phyloP scores from a whole-genome alignment of 2,797 vertebrate species.

The Muraenolepis orangiensis region DNA sequence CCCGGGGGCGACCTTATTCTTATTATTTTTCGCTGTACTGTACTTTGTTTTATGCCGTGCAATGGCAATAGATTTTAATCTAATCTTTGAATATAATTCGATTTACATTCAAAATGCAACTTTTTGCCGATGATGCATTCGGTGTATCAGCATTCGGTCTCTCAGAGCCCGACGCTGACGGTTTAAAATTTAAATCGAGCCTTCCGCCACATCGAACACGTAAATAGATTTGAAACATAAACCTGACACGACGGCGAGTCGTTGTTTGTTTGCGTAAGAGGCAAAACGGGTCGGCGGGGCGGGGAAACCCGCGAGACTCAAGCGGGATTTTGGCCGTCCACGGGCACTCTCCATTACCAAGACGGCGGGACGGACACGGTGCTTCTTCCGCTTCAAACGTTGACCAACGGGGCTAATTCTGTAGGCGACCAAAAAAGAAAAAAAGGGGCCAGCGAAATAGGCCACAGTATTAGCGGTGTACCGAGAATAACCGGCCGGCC shows the following conservation, averaged over 20 bases:
- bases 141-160: not conserved
- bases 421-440: conserved; percentile 35
- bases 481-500: conserved; percentile 21
- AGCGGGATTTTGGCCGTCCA: not conserved
- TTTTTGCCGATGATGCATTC: too few relatives aligned
- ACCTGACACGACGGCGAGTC: not conserved
- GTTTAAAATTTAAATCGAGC: not conserved
- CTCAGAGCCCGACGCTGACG: not conserved
- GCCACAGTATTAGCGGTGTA: conserved; percentile 15
- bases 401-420: conserved; percentile 47
- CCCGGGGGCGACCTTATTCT: not conserved
- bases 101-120: too few relatives aligned
- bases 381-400: conserved; percentile 52
- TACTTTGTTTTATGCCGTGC: too few relatives aligned
- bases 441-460: conserved; percentile 46
- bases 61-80: too few relatives aligned
- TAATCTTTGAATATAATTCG: too few relatives aligned
- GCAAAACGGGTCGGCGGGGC: too few relatives aligned
- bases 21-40: too few relatives aligned
- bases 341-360: conserved; percentile 43
- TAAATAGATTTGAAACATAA: not conserved
- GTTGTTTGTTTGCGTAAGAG: not conserved
- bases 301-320: not conserved
- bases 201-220: not conserved
- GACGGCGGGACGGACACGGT: conserved; percentile 25